Evolutionary conservation across 23 tunicate species (phyloP).

Genomic region (Ciona savignyi): DNA sequence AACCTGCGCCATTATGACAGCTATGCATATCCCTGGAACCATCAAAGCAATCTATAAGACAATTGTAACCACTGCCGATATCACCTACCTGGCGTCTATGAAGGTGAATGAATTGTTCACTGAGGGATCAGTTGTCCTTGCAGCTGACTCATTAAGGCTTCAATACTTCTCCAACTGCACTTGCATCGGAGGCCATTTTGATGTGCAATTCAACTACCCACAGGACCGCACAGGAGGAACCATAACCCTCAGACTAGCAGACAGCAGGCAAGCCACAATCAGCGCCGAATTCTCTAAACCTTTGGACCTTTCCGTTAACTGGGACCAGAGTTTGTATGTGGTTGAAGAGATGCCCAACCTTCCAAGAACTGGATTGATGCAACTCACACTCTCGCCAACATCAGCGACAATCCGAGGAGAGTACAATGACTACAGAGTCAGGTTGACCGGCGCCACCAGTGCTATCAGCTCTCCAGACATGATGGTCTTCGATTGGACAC

Average conservation of each 20-base stretch:
- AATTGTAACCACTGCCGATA: no score
- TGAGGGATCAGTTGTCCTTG: no score
- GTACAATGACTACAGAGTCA: constrained; percentile 3
- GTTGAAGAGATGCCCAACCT: not conserved
- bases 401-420: not conserved
- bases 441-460: not conserved
- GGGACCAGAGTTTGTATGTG: not conserved
- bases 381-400: not conserved
- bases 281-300: not conserved
- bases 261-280: not conserved
- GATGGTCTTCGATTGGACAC: not conserved
- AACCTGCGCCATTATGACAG: no score
- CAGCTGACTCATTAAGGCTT: no score
- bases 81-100: no score
- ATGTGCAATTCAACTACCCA: no score
- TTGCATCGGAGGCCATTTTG: constrained; percentile 3
- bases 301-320: not conserved
- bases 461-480: not conserved
- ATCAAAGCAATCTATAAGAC: no score
- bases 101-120: no score
- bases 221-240: no score
- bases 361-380: not conserved
- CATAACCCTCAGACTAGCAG: not conserved
- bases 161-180: constrained; percentile 3
- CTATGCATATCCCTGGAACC: no score